Base-by-base conservation (phyloP, 2,888 invertebrate genomes). In the Tetrapedia diversipes region DNA sequence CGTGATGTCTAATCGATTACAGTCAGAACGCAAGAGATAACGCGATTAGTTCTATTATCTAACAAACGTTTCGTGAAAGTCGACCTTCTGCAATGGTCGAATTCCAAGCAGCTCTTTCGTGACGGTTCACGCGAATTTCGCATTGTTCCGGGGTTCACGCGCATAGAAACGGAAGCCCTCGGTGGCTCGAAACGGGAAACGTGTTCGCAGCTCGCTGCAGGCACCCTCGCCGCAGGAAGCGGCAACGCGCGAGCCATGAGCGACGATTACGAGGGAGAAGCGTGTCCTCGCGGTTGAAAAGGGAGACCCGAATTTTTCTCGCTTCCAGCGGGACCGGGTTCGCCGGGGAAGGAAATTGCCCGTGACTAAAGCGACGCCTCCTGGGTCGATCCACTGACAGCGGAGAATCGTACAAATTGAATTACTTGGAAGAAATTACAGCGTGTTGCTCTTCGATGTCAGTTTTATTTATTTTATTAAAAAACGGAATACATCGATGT, bases 281-380 rank as follows among this genome's bases (percentile, higher is more conserved):
- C 79, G 78, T 78, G 76, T 81, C 78, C 68, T 69, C 53, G n/a
- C 69, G 39, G 43, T 24, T 54, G 60, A 68, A 71, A 71, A 68
- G 78, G 77, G 70, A 78, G 76, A 78, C 37, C 68, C 57, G 22
- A 56, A 80, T 83, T 83, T 81, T 77, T 81, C 80, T 83, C 72
- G 80, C 80, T 79, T 75, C 66, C 66, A 80, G 68, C 34, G 41
- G 59, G 61, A 43, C 45, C 47, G 60, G 60, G 74, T 49, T 27
- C 22, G 10, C 11, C 16, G n/a, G 68, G 73, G 70, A 73, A 64
- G 76, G 72, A 83, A 80, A 83, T 83, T 77, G 67, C 56, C 76
- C 83, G 77, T 83, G 74, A 80, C 83, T 72, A 80, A 83, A 78
- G 59, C 16, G 39, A 68, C 51, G 49, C 49, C 77, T 47, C n/a